Evolutionary conservation across 2,888 invertebrate species (phyloP).

Genomic region (Busseola fusca): DNA sequence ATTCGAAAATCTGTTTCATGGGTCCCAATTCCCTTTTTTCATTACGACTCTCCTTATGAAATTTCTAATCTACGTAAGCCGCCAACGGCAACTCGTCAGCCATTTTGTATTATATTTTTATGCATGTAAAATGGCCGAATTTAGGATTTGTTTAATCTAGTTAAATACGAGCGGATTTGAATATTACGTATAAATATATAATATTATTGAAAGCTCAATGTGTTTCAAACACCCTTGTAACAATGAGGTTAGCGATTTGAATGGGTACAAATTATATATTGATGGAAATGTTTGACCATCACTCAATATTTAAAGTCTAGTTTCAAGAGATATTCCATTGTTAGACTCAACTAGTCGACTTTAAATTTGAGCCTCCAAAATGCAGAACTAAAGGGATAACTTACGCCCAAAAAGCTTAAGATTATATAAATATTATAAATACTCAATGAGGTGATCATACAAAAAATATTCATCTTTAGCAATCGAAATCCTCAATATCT

Average conservation of each 20-base stretch:
- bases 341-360: slow-evolving; percentile 36
- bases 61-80: slow-evolving; percentile 55
- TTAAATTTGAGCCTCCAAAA: slow-evolving; percentile 55
- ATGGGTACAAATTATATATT: slow-evolving; percentile 43
- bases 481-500: slow-evolving; percentile 82
- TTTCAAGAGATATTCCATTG: neutral
- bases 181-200: slow-evolving; percentile 77
- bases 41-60: slow-evolving; percentile 51
- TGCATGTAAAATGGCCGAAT: slow-evolving; percentile 59
- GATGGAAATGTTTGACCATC: slow-evolving; percentile 39
- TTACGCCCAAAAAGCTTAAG: slow-evolving; percentile 76
- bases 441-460: slow-evolving; percentile 82
- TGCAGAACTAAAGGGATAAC: slow-evolving; percentile 61
- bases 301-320: slow-evolving; percentile 58
- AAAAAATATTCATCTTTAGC: slow-evolving; percentile 86
- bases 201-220: slow-evolving; percentile 84
- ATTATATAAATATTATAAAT: slow-evolving; percentile 76
- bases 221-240: slow-evolving; percentile 84
- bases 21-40: slow-evolving; percentile 78
- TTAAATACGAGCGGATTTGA: slow-evolving; percentile 64
- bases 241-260: slow-evolving; percentile 74
- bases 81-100: slow-evolving; percentile 61
- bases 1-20: slow-evolving; percentile 70
- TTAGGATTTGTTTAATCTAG: slow-evolving; percentile 53
- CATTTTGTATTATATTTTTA: slow-evolving; percentile 65